Conservation (phyloP, 92 coral and sea anemone genomes). For the Hydrozoanthus gracilis region DNA sequence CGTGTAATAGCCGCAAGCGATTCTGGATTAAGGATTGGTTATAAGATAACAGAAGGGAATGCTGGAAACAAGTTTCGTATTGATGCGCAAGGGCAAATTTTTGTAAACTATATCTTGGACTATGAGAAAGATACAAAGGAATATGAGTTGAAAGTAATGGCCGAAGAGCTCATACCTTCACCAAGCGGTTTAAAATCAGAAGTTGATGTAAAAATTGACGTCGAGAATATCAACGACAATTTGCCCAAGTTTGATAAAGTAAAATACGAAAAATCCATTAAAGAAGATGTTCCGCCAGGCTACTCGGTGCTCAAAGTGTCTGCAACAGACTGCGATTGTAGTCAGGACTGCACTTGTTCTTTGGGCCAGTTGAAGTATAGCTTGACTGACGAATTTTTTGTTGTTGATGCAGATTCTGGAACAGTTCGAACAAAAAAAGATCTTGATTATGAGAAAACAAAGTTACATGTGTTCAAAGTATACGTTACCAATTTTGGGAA, state of each 20-base stretch:
- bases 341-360: constrained; percentile 61
- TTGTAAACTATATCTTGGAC: constrained; percentile 76
- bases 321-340: constrained; percentile 87
- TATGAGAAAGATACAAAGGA: constrained; percentile 57
- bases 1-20: constrained; percentile 76
- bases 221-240: constrained; percentile 81
- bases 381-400: constrained; percentile 61
- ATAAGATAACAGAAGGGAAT: constrained; percentile 65
- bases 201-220: constrained; percentile 73
- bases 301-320: constrained; percentile 61
- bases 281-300: constrained; percentile 72
- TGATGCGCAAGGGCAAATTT: constrained; percentile 63
- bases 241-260: constrained; percentile 59
- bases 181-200: constrained; percentile 60
- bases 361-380: constrained; percentile 69
- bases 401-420: constrained; percentile 72
- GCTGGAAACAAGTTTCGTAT: constrained; percentile 61
- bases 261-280: constrained; percentile 56
- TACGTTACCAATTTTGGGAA: constrained; percentile 76
- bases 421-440: constrained; percentile 66
- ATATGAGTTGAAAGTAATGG: constrained; percentile 71
- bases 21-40: constrained; percentile 83
- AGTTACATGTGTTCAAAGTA: constrained; percentile 64
- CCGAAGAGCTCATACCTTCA: constrained; percentile 76
- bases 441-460: constrained; percentile 73